phyloP scores from a whole-genome alignment of 2,113 vertebrate species.

The Ailuropoda melanoleuca region DNA sequence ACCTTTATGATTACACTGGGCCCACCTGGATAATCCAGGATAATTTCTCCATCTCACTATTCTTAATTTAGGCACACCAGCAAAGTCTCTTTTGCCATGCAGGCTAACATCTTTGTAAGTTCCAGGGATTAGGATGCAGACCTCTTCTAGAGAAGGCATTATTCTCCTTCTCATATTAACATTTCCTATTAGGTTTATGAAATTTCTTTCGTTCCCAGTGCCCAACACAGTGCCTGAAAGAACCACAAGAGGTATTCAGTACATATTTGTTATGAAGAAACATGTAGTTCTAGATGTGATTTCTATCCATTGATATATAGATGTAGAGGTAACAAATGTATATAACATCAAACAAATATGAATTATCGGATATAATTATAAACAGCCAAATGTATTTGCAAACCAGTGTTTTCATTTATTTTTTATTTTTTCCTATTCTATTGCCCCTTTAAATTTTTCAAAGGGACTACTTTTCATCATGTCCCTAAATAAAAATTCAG shows the following conservation, averaged over 20 bases:
- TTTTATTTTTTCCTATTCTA: neutral
- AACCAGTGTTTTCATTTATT: neutral
- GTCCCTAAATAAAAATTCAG: neutral
- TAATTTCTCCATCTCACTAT: neutral
- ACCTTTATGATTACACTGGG: neutral
- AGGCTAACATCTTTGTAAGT: neutral
- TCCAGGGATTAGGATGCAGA: neutral
- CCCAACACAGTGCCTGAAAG: neutral
- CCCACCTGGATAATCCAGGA: neutral
- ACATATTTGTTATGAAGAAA: constrained; percentile 15
- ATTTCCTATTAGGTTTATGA: neutral
- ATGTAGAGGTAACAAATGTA: neutral
- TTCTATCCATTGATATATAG: neutral
- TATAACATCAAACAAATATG: neutral
- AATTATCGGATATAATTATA: neutral
- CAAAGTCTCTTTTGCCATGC: neutral
- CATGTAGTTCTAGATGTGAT: neutral
- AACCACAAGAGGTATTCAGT: neutral
- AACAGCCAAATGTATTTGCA: neutral
- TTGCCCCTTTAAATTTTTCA: neutral
- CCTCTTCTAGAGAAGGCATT: neutral
- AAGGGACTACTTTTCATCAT: neutral
- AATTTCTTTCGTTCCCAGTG: neutral
- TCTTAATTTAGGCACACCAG: neutral
- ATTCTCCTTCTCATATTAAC: neutral